Percentiles rank a stretch among this genome's conserved stretches.
phyloP scores from a whole-genome alignment of 2,888 invertebrate species.

The Rhagophthalmus giganteus region DNA sequence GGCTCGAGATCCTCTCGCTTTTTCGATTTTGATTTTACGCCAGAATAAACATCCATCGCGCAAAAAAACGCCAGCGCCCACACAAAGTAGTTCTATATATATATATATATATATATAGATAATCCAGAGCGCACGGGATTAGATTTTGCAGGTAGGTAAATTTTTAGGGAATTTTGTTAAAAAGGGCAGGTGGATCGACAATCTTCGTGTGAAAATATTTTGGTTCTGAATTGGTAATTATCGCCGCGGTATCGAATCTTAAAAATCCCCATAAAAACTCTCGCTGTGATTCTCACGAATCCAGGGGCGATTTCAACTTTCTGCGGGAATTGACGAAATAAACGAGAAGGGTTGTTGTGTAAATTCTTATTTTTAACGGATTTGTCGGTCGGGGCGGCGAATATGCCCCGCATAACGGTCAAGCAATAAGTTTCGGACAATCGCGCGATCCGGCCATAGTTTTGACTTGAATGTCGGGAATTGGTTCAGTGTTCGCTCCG shows the following conservation, averaged over 20 bases:
- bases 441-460: conserved; percentile 11
- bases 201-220: conserved; percentile 23
- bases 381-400: conserved; percentile 21
- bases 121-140: too few species aligned
- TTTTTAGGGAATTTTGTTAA: conserved; percentile 7
- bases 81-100: background rate
- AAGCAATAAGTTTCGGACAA: conserved; percentile 27
- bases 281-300: conserved; percentile 28
- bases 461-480: conserved; percentile 10
- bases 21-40: background rate
- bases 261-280: conserved; percentile 22
- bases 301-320: conserved; percentile 10
- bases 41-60: background rate
- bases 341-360: conserved; percentile 22
- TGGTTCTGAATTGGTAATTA: conserved; percentile 13
- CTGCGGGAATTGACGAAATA: conserved; percentile 14
- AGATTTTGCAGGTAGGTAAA: too few species aligned
- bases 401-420: conserved; percentile 43
- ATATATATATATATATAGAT: too few species aligned
- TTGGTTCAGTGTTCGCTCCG: conserved; percentile 6
- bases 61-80: too few species aligned
- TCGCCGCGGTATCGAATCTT: conserved; percentile 26
- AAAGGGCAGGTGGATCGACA: conserved; percentile 18
- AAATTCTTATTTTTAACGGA: conserved; percentile 12
- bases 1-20: too few species aligned